Percentiles rank a stretch among this genome's conserved stretches.
These are phyloP conservation scores for Pristionchus japonicus DNA, from an alignment of 2,888 invertebrate species.

Conservation along the genomic window DNA sequence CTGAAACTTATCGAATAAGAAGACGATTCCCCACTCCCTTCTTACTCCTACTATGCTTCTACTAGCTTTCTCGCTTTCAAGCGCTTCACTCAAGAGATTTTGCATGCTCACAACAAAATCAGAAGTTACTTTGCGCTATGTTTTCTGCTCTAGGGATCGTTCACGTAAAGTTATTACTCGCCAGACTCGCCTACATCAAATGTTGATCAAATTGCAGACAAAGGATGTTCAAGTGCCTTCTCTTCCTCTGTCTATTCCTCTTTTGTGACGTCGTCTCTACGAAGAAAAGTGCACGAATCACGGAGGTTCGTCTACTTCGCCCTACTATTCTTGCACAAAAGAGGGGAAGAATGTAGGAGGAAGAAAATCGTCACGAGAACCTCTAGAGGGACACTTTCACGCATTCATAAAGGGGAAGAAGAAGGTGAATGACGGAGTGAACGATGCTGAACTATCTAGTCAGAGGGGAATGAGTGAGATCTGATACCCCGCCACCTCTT, in stretches of 20 bases:
- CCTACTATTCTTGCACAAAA: background rate
- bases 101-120: background rate
- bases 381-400: background rate
- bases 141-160: background rate
- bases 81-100: background rate
- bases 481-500: background rate
- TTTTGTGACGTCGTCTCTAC: background rate
- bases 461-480: background rate
- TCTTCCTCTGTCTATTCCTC: background rate
- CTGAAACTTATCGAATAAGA: slow-evolving; percentile 8
- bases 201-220: background rate
- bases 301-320: background rate
- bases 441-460: background rate
- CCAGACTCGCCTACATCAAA: background rate
- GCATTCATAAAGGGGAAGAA: background rate
- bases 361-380: background rate
- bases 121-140: background rate
- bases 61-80: background rate
- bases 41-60: background rate
- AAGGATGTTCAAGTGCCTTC: background rate
- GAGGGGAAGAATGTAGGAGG: background rate
- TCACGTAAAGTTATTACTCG: background rate
- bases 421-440: background rate
- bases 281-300: slow-evolving; percentile 20
- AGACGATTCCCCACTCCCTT: background rate